phyloP scores from a whole-genome alignment of 2,113 vertebrate genomes.

The Rhynchomys soricoides region DNA sequence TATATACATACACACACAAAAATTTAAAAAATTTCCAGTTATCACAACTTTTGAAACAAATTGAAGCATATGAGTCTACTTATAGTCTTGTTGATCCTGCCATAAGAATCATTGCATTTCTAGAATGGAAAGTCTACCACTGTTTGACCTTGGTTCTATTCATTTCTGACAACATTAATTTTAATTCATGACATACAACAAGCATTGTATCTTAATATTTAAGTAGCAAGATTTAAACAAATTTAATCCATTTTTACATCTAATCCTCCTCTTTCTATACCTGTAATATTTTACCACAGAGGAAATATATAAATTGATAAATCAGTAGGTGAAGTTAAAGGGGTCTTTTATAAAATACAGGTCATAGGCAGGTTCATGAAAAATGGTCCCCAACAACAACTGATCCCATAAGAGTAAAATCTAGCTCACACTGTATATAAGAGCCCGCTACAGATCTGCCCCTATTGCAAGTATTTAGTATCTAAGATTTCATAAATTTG shows the following conservation, averaged over 20 bases:
- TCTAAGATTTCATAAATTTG: background rate
- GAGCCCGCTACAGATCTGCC: accelerated
- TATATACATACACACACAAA: too few relatives aligned
- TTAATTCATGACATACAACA: accelerated
- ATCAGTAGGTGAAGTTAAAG: background rate
- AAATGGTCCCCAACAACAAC: background rate
- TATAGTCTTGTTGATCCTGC: accelerated
- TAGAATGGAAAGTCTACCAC: too few relatives aligned
- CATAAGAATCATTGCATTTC: accelerated
- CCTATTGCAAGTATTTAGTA: background rate
- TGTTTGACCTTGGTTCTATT: background rate
- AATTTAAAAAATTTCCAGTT: background rate
- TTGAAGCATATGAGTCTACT: background rate
- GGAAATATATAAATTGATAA: background rate
- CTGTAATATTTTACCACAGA: background rate
- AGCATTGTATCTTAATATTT: background rate
- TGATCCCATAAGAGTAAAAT: background rate
- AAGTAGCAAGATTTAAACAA: background rate
- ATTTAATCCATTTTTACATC: background rate
- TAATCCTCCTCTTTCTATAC: background rate
- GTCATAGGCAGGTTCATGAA: background rate
- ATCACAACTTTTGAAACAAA: background rate
- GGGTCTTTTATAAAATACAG: background rate
- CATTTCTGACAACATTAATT: too few relatives aligned
- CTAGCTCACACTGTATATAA: too few relatives aligned